Evolutionary conservation across 2,797 vertebrate genomes (phyloP), one percentile per base, ranked within the genome.

Genomic region (Hirundo rustica): DNA sequence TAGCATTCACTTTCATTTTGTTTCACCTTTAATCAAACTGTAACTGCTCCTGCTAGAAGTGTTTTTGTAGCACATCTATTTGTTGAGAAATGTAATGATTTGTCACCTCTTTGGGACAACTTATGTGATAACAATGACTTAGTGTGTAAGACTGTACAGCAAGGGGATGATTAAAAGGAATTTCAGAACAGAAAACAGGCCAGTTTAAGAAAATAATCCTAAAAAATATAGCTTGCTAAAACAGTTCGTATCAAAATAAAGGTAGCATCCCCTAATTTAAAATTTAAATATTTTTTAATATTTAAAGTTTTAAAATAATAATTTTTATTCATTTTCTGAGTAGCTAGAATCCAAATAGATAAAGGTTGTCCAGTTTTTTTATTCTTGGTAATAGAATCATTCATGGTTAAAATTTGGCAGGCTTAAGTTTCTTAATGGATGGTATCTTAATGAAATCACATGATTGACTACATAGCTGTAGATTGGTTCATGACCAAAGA

Each of bases 1-100:
- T 60, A 64, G 19, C 3, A 9, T 66, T 84, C 40, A 11, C 38
- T 95, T 95, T 78, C 22, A 64, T 90, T 90, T 92, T 86, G 42
- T 92, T 95, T 85, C 21, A 21, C 34, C 36, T 83, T 91, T 96
- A 96, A 95, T 96, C 89, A 94, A 95, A 93, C 73, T 77, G 62
- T 95, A 94, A 78, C 78, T 80, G 68, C 48, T 86, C 36, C 92
- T 94, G 53, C 71, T 95, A 57, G 73, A 92, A 84, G 57, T 80
- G 68, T 93, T 93, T 48, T 82, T 91, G 42, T 95, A 92, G 89
- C 71, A 55, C 44, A 68, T 80, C 65, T 86, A 22, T 70, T 95
- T 96, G 53, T 65, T 71, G 92, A 85, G 79, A 89, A 87, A 89
- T 85, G 61, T 53, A 50, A 64, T 82, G 64, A 88, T 80, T 76